These are phyloP conservation scores for Sciaenops ocellatus DNA, from an alignment of 2,797 vertebrate genomes.

Conservation along the genomic window DNA sequence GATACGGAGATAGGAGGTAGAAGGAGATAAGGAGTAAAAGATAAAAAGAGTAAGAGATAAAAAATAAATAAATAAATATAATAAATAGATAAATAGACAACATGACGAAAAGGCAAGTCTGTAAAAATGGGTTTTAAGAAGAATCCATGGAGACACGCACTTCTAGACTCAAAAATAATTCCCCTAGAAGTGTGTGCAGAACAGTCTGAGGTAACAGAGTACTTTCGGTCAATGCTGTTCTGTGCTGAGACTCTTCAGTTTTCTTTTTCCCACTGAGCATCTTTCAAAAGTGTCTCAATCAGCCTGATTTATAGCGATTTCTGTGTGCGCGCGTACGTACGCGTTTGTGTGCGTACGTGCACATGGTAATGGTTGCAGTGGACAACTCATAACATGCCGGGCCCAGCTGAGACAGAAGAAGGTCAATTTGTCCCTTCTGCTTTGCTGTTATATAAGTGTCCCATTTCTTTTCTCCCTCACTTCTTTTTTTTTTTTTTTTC, in stretches of 20 bases:
- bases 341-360: neutral
- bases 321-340: neutral
- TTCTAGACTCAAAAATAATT: no score
- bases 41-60: no score
- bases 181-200: neutral
- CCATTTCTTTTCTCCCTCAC: constrained; percentile 41
- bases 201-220: neutral
- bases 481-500: neutral
- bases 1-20: no score
- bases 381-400: constrained; percentile 36
- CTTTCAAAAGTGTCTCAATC: constrained; percentile 44
- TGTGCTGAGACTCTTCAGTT: neutral
- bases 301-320: constrained; percentile 28
- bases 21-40: no score
- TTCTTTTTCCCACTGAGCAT: constrained; percentile 30
- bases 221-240: neutral
- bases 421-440: constrained; percentile 72
- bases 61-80: no score
- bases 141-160: no score
- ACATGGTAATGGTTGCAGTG: constrained; percentile 7
- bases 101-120: no score
- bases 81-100: no score
- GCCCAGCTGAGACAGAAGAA: constrained; percentile 64
- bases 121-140: no score
- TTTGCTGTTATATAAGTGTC: constrained; percentile 68